Evolutionary conservation across 2,113 vertebrate genomes (phyloP).

Genomic region (Gavialis gangeticus): DNA sequence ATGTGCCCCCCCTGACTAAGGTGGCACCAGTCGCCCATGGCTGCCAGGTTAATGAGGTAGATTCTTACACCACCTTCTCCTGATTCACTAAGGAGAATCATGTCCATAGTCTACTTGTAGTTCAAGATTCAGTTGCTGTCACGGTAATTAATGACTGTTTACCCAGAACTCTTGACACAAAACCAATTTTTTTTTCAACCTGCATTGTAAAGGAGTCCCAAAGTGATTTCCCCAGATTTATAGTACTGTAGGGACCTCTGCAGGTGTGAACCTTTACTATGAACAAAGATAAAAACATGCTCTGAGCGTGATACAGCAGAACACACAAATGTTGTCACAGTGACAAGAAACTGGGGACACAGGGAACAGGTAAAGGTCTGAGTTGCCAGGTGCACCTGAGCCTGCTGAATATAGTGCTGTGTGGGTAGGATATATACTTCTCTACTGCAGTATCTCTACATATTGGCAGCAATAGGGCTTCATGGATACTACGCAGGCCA

Average conservation of each 20-base stretch:
- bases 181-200: neutral
- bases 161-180: conserved; percentile 17
- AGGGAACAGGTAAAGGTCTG: neutral
- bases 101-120: neutral
- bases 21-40: neutral
- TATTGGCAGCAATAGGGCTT: too few species aligned
- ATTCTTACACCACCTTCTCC: neutral
- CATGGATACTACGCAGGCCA: too few species aligned
- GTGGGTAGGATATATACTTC: neutral
- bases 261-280: neutral
- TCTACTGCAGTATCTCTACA: too few species aligned
- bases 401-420: neutral
- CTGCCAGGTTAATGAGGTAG: neutral
- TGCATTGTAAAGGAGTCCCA: neutral
- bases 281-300: neutral
- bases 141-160: conserved; percentile 28
- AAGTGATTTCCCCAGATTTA: neutral
- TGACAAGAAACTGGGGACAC: neutral
- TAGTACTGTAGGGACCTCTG: conserved; percentile 56
- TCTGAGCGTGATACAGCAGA: fast-evolving
- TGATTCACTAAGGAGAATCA: conserved; percentile 12
- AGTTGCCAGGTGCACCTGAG: neutral
- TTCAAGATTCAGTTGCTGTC: conserved; percentile 28
- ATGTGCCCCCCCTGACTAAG: neutral
- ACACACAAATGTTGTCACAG: neutral